Conservation (phyloP, 2,113 vertebrate species). For the Petaurus breviceps region DNA sequence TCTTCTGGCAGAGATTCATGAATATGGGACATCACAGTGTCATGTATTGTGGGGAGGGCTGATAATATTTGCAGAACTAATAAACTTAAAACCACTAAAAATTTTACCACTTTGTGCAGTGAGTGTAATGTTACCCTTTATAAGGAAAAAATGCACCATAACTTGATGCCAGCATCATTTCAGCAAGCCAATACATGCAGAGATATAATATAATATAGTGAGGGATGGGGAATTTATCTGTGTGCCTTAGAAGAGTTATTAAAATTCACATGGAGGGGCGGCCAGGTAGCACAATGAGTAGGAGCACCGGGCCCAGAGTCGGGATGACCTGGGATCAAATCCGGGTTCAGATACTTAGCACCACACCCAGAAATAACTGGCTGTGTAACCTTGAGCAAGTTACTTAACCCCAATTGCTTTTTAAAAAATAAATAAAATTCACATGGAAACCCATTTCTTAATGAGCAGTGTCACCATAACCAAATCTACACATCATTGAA, state of each 20-base stretch:
- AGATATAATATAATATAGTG: background rate
- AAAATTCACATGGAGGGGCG: background rate
- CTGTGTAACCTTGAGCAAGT: too few relatives aligned
- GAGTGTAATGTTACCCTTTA: background rate
- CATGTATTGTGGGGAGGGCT: background rate
- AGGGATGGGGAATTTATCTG: background rate
- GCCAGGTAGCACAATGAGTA: too few relatives aligned
- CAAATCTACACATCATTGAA: background rate
- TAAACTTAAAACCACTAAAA: background rate
- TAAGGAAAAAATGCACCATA: background rate
- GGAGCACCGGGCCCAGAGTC: too few relatives aligned
- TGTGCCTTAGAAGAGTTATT: background rate
- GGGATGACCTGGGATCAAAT: too few relatives aligned
- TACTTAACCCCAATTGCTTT: too few relatives aligned
- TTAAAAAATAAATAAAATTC: too few relatives aligned
- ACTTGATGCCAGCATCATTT: background rate
- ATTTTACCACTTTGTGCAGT: background rate
- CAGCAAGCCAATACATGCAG: background rate
- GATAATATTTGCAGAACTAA: background rate
- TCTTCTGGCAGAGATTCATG: background rate
- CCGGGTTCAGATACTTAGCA: too few relatives aligned
- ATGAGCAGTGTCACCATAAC: background rate
- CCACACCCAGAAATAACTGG: too few relatives aligned
- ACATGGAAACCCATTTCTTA: background rate
- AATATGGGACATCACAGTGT: background rate